Percentiles rank a stretch among this genome's conserved stretches.
These are phyloP conservation scores for Drosophila algonquin DNA, from an alignment of 2,888 invertebrate species.

Conservation along the genomic window DNA sequence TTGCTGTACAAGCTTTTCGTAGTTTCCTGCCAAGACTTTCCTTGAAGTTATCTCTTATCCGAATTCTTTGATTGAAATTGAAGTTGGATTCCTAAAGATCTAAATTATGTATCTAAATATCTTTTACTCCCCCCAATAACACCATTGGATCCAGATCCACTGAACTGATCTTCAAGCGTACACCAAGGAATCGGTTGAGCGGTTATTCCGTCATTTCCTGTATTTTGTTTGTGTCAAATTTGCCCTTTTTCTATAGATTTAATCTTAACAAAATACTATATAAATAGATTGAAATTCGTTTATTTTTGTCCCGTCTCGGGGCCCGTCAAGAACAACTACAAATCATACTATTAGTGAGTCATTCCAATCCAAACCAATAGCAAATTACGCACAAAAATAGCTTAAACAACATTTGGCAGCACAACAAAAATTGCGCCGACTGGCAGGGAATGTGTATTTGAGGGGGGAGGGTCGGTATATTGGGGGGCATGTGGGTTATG, in stretches of 20 bases:
- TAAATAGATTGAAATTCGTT: conserved; percentile 14
- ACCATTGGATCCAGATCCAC: too few species aligned
- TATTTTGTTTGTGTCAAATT: conserved; percentile 20
- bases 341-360: conserved; percentile 32
- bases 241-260: conserved; percentile 24
- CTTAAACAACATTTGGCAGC: conserved; percentile 11
- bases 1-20: too few species aligned
- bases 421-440: conserved; percentile 1
- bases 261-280: background rate
- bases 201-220: background rate
- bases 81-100: too few species aligned
- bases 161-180: too few species aligned
- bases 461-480: background rate
- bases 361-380: conserved; percentile 4
- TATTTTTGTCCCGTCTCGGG: conserved; percentile 17
- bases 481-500: background rate
- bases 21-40: too few species aligned
- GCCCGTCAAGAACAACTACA: conserved; percentile 17
- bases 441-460: background rate
- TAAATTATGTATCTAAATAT: too few species aligned
- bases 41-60: too few species aligned
- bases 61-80: too few species aligned
- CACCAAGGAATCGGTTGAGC: too few species aligned
- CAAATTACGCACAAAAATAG: conserved; percentile 44
- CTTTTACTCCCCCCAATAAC: too few species aligned